phyloP scores from a whole-genome alignment of 2,797 vertebrate genomes.

The Hoplostethus atlanticus region DNA sequence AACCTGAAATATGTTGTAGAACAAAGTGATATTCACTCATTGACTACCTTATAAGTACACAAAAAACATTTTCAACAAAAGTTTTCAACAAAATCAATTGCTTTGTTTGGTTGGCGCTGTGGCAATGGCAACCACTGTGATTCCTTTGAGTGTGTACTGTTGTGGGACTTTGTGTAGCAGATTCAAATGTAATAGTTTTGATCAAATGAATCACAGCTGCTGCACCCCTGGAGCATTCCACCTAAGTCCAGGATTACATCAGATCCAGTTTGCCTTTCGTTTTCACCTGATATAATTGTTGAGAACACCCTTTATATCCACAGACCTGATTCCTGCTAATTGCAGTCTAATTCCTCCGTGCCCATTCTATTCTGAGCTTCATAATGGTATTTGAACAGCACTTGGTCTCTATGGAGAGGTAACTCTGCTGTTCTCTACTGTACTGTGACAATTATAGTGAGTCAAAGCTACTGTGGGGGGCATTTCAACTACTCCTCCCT shows the following conservation, averaged over 20 bases:
- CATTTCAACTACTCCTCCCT: conserved; percentile 63
- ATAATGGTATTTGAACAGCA: conserved; percentile 5
- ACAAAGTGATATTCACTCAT: too few species aligned
- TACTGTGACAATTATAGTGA: conserved; percentile 77
- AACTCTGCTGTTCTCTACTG: conserved; percentile 52
- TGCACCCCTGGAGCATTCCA: neutral
- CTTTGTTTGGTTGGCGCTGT: too few species aligned
- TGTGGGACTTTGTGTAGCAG: conserved; percentile 20
- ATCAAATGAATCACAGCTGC: conserved; percentile 5
- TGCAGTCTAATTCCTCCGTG: conserved; percentile 29
- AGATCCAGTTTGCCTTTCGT: neutral
- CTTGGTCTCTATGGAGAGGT: conserved; percentile 59
- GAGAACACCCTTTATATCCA: neutral
- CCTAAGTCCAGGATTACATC: neutral
- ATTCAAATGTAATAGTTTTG: neutral
- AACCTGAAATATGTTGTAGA: too few species aligned
- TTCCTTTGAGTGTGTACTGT: conserved; percentile 26
- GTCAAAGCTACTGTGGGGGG: conserved; percentile 66
- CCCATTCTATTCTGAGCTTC: conserved; percentile 29
- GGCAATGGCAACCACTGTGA: conserved; percentile 29
- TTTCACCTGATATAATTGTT: neutral
- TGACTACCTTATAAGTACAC: too few species aligned
- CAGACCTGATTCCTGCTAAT: conserved; percentile 26
- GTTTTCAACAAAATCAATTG: too few species aligned
- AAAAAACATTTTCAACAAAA: too few species aligned